These are phyloP conservation scores for Discoglossus pictus DNA, from an alignment of 2,797 vertebrate genomes.

Conservation along the genomic window DNA sequence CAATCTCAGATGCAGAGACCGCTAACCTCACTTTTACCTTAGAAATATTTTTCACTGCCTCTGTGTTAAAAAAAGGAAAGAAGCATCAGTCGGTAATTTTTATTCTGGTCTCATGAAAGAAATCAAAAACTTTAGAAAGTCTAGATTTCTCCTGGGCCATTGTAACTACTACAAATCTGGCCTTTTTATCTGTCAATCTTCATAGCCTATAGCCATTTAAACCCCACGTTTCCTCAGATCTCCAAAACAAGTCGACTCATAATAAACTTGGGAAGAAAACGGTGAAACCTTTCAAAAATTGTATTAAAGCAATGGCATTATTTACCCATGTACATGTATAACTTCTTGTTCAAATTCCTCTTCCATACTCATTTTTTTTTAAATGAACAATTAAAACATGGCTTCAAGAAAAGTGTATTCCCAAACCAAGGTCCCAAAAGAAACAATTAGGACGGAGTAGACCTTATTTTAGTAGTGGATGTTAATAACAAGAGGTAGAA, in stretches of 20 bases:
- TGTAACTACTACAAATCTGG: conserved; percentile 24
- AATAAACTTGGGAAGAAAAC: conserved; percentile 18
- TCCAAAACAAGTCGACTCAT: conserved; percentile 31
- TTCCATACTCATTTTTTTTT: conserved; percentile 2
- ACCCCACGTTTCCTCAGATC: conserved; percentile 7
- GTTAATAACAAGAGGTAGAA: neutral
- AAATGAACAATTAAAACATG: conserved; percentile 33
- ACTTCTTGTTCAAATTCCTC: neutral
- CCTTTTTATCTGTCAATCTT: conserved; percentile 41
- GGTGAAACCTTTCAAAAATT: conserved; percentile 11
- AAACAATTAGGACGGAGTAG: conserved; percentile 29
- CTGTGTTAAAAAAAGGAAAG: conserved; percentile 3
- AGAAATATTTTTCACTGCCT: neutral
- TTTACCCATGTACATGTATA: conserved; percentile 15
- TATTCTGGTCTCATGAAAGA: conserved; percentile 12
- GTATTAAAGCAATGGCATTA: conserved; percentile 20
- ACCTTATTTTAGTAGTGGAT: conserved; percentile 11
- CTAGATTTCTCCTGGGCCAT: conserved; percentile 21
- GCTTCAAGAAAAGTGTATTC: conserved; percentile 24
- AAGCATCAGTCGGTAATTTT: conserved; percentile 11
- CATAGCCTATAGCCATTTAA: conserved; percentile 18
- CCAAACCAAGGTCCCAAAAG: conserved; percentile 4
- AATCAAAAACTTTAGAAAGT: conserved; percentile 20
- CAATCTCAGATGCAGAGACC: too few species aligned
- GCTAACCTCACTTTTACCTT: conserved; percentile 9